phyloP scores from a whole-genome alignment of 2,888 invertebrate species.

The Eupsilia transversa region DNA sequence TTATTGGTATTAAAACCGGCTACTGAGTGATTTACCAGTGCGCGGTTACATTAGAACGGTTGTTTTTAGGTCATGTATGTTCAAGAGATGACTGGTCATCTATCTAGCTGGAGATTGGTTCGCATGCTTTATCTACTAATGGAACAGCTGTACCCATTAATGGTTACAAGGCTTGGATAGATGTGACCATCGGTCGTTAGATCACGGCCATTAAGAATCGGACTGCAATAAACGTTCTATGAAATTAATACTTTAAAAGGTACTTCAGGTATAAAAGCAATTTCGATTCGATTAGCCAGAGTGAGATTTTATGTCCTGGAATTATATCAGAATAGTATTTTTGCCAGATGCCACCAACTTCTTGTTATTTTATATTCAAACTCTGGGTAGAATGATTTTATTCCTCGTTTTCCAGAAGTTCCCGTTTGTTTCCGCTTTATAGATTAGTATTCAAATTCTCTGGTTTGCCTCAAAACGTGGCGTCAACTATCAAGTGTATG shows the following conservation, averaged over 20 bases:
- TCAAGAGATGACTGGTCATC: constrained; percentile 62
- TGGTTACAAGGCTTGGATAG: constrained; percentile 54
- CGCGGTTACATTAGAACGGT: constrained; percentile 35
- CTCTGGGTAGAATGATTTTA: constrained; percentile 22
- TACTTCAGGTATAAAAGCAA: constrained; percentile 29
- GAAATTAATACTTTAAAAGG: constrained; percentile 26
- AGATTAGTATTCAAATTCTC: constrained; percentile 29
- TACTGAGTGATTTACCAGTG: constrained; percentile 40
- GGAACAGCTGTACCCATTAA: constrained; percentile 70
- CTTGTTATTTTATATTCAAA: constrained; percentile 12
- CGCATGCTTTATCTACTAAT: constrained; percentile 67
- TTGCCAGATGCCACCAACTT: constrained; percentile 35
- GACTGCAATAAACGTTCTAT: constrained; percentile 23
- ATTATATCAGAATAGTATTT: constrained; percentile 31
- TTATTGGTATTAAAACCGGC: constrained; percentile 57
- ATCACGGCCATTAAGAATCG: constrained; percentile 34
- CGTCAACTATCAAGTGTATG: no score
- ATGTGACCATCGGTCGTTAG: constrained; percentile 47
- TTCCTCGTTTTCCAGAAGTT: constrained; percentile 5
- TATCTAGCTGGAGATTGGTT: constrained; percentile 64
- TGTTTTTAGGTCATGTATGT: constrained; percentile 58
- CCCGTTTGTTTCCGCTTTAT: constrained; percentile 13
- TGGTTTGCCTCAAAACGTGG: constrained; percentile 8
- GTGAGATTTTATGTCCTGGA: constrained; percentile 37
- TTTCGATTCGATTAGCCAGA: constrained; percentile 44